Conservation (phyloP, 2,797 vertebrate genomes). For the Xiphorhynchus erythropygius region DNA sequence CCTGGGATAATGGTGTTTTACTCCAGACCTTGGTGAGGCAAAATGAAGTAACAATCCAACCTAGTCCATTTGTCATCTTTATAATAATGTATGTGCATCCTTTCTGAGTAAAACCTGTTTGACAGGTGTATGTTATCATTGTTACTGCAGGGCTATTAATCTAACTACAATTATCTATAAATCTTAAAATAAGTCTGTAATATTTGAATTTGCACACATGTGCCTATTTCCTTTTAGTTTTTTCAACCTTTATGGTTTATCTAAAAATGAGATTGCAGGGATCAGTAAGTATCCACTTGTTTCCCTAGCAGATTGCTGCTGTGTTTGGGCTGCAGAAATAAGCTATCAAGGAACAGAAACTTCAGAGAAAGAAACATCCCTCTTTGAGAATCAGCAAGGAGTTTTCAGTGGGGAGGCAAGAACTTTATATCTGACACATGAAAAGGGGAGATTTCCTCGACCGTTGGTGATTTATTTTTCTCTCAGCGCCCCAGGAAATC, state of each 20-base stretch:
- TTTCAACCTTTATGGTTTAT: not conserved
- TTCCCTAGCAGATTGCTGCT: not conserved
- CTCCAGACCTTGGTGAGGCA: not conserved
- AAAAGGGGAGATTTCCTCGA: not conserved
- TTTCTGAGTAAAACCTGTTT: not conserved
- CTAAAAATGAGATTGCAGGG: not conserved
- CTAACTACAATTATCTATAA: not conserved
- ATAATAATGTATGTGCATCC: rapidly evolving
- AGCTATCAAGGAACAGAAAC: not conserved
- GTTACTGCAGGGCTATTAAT: not conserved
- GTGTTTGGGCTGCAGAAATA: not conserved
- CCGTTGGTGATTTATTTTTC: not conserved
- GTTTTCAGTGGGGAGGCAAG: not conserved
- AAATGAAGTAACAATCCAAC: not conserved
- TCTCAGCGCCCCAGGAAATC: not conserved
- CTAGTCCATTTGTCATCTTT: not conserved
- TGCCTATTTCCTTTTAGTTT: rapidly evolving
- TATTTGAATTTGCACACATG: not conserved
- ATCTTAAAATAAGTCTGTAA: not conserved
- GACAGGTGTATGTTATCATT: not conserved
- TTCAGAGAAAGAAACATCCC: not conserved
- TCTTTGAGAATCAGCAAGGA: not conserved
- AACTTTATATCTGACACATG: not conserved
- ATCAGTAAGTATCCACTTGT: not conserved
- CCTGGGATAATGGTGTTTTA: not conserved